A percentile compares a stretch with the other conserved stretches of the same genome.
Evolutionary conservation across 2,888 invertebrate species (phyloP).

Genomic region (Folsomia candida): DNA sequence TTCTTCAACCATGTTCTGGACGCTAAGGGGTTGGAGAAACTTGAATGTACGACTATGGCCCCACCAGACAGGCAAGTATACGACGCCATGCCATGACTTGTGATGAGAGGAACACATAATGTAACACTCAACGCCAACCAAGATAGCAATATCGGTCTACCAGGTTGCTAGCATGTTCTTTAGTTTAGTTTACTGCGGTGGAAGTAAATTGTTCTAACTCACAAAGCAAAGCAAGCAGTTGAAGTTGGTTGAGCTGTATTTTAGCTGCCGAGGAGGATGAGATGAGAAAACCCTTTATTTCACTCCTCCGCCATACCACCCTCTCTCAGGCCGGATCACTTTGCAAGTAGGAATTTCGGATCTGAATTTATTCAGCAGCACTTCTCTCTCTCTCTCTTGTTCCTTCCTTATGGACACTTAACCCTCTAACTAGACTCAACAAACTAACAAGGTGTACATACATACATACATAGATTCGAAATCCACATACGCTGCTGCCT

Average conservation of each 20-base stretch:
- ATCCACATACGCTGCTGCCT: background rate
- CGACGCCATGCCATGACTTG: too few species aligned
- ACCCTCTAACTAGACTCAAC: background rate
- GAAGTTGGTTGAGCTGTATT: background rate
- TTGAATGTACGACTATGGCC: too few species aligned
- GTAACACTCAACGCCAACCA: too few species aligned
- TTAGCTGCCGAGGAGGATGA: background rate
- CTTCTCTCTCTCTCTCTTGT: background rate
- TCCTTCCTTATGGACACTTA: background rate
- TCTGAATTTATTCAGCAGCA: constrained; percentile 1
- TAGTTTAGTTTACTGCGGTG: background rate
- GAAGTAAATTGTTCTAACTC: constrained; percentile 1
- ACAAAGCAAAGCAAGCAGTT: background rate
- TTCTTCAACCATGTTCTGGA: too few species aligned
- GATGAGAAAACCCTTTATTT: background rate
- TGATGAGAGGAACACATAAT: too few species aligned
- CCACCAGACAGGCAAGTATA: too few species aligned
- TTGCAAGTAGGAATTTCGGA: background rate
- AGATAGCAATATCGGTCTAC: background rate
- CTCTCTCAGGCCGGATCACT: background rate
- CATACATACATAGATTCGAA: background rate
- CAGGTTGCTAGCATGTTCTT: background rate
- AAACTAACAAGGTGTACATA: background rate
- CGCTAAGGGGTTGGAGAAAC: too few species aligned
- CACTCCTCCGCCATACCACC: background rate